These are phyloP conservation scores for Dolichopus griseipennis DNA, from an alignment of 2,888 invertebrate genomes.

Conservation along the genomic window DNA sequence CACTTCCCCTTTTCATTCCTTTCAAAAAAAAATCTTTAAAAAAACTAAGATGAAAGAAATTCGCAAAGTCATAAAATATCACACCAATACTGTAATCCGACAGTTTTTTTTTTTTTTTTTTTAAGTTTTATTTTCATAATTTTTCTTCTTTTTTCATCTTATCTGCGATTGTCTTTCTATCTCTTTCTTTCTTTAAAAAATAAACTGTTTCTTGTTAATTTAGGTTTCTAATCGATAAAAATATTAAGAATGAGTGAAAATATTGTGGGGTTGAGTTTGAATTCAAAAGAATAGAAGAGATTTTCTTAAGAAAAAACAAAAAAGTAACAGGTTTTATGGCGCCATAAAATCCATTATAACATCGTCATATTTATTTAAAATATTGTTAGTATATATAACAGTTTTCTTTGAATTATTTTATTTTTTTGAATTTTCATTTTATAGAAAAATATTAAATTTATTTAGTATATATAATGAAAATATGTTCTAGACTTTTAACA, in stretches of 20 bases:
- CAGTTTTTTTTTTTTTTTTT: not conserved
- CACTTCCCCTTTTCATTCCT: not conserved
- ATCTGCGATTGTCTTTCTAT: too few relatives aligned
- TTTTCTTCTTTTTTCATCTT: not conserved
- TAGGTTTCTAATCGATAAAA: not conserved
- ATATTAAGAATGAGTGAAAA: not conserved
- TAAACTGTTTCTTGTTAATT: not conserved
- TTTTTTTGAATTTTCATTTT: too few relatives aligned
- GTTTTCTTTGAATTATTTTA: too few relatives aligned
- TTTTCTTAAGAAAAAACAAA: not conserved
- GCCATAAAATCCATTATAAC: not conserved
- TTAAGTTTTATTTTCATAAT: not conserved
- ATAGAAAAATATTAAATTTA: too few relatives aligned
- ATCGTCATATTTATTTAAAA: not conserved
- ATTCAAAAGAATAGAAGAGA: too few relatives aligned
- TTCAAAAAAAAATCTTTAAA: not conserved
- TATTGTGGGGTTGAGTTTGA: too few relatives aligned
- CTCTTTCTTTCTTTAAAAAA: too few relatives aligned
- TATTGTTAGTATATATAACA: not conserved
- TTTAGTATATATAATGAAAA: too few relatives aligned
- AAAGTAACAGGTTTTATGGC: conserved; percentile 1
- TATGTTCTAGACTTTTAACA: too few relatives aligned
- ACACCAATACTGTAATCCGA: not conserved
- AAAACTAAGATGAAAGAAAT: not conserved
- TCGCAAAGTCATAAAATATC: not conserved